These are phyloP conservation scores for Enteromius paludinosus DNA, from an alignment of 2,797 vertebrate genomes.

Conservation along the genomic window DNA sequence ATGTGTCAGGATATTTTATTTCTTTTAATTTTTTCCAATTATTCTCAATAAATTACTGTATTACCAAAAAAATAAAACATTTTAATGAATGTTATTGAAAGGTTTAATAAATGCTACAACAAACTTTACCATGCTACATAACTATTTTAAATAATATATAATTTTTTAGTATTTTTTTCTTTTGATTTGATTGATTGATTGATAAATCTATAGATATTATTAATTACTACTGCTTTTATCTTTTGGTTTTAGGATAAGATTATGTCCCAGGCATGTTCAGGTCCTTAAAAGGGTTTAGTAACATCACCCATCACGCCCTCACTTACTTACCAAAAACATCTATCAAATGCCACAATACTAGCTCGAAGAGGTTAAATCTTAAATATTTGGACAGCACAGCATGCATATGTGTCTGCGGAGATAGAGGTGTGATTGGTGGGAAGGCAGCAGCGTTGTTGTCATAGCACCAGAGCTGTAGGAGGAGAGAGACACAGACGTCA, in stretches of 20 bases:
- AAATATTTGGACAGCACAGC: constrained; percentile 28
- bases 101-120: neutral
- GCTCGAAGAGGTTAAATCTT: neutral
- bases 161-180: neutral
- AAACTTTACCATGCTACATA: neutral
- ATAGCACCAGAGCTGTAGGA: constrained; percentile 72
- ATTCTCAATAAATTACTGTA: neutral
- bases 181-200: too few relatives aligned
- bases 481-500: constrained; percentile 64
- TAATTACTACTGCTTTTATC: neutral
- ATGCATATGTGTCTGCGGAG: constrained; percentile 51
- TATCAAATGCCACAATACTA: neutral
- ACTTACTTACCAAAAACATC: neutral
- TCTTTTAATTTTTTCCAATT: neutral
- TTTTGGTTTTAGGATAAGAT: neutral
- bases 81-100: neutral
- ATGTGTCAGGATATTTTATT: too few relatives aligned
- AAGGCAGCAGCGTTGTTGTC: constrained; percentile 71
- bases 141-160: neutral
- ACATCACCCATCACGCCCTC: neutral
- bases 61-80: neutral
- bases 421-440: constrained; percentile 67
- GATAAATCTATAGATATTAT: neutral
- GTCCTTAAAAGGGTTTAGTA: neutral
- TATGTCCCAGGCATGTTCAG: neutral